phyloP scores from a whole-genome alignment of 2,113 vertebrate species.

The Tylochromis polylepis region DNA sequence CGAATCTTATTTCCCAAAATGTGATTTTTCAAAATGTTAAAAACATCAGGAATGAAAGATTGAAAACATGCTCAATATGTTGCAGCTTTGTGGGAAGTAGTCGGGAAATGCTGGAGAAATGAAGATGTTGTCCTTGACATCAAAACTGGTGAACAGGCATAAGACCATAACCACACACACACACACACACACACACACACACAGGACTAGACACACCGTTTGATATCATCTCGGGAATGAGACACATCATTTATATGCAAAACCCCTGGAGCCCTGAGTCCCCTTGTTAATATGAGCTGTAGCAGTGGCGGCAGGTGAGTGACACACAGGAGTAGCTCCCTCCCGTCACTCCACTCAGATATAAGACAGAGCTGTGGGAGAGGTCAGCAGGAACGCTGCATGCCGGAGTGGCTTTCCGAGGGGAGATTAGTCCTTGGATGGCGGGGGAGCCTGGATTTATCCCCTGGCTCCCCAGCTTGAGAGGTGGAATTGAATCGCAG shows the following conservation, averaged over 20 bases:
- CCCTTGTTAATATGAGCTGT: slow-evolving; percentile 64
- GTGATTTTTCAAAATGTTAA: slow-evolving; percentile 40
- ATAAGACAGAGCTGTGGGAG: slow-evolving; percentile 21
- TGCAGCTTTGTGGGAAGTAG: not conserved
- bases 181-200: not conserved
- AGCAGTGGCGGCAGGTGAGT: slow-evolving; percentile 53
- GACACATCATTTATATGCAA: slow-evolving; percentile 71
- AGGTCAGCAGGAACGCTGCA: slow-evolving; percentile 48
- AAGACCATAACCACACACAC: not conserved
- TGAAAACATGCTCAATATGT: not conserved
- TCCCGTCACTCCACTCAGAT: not conserved
- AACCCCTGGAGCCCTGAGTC: slow-evolving; percentile 43
- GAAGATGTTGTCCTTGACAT: slow-evolving; percentile 47
- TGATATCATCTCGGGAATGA: slow-evolving; percentile 49
- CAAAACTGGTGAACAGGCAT: slow-evolving; percentile 1
- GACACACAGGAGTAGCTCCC: slow-evolving; percentile 29
- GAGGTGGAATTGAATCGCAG: slow-evolving; percentile 52
- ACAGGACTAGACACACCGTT: not conserved
- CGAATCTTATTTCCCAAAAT: slow-evolving; percentile 23
- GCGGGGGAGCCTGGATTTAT: slow-evolving; percentile 42
- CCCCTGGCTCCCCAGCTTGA: slow-evolving; percentile 38
- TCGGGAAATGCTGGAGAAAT: slow-evolving; percentile 5
- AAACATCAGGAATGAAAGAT: slow-evolving; percentile 34
- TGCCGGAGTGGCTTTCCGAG: slow-evolving; percentile 47
- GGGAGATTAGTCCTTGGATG: slow-evolving; percentile 52